Conservation (phyloP, 2,888 invertebrate species). For the Sabatieria punctata region DNA sequence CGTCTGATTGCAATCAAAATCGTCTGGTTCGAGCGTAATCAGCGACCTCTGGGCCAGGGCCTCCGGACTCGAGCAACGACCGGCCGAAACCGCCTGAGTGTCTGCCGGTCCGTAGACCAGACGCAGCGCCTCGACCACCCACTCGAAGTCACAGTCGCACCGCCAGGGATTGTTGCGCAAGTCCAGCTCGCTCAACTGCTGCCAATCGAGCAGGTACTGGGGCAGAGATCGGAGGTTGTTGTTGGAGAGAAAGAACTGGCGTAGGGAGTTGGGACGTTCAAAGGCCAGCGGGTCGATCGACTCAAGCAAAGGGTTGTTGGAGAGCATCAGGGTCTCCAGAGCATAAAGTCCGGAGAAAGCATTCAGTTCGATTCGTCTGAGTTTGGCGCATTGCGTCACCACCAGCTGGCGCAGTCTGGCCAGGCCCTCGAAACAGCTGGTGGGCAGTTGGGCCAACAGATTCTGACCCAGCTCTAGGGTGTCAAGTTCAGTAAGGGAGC, state of each 20-base stretch:
- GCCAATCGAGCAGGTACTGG: neutral
- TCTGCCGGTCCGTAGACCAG: neutral
- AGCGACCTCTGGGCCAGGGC: neutral
- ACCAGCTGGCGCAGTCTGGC: neutral
- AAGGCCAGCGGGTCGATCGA: slow-evolving; percentile 6
- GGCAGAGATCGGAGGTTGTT: slow-evolving; percentile 5
- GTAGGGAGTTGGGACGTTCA: neutral
- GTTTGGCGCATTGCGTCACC: slow-evolving; percentile 2
- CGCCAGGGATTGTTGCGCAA: slow-evolving; percentile 8
- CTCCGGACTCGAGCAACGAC: neutral
- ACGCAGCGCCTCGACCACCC: neutral
- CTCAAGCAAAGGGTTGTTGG: slow-evolving; percentile 5
- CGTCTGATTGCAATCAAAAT: too few species aligned
- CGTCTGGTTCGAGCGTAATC: neutral
- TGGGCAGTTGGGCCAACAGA: slow-evolving; percentile 6
- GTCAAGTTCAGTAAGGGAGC: slow-evolving; percentile 5
- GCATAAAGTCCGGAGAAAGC: slow-evolving; percentile 9
- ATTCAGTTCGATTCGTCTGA: slow-evolving; percentile 5
- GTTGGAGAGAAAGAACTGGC: neutral
- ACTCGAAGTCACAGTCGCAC: slow-evolving; percentile 6
- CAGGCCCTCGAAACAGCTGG: slow-evolving; percentile 10
- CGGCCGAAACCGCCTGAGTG: neutral
- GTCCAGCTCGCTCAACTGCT: slow-evolving; percentile 3
- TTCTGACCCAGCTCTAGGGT: slow-evolving; percentile 5
- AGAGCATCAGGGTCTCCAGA: slow-evolving; percentile 3